Evolutionary conservation across 2,888 invertebrate genomes (phyloP).

Genomic region (Oscheius sp.): DNA sequence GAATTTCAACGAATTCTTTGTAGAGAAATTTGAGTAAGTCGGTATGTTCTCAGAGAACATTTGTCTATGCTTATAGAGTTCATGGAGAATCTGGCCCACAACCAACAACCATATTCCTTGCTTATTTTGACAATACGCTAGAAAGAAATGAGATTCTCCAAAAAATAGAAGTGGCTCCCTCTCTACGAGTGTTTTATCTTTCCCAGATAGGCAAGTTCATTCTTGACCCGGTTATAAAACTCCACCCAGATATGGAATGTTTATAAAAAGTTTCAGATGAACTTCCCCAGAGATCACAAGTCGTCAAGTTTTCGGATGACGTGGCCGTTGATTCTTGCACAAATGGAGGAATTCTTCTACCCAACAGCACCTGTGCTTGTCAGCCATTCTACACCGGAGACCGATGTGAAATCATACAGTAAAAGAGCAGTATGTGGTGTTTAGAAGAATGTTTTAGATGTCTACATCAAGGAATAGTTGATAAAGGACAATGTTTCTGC

Average conservation of each 20-base stretch:
- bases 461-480: conserved; percentile 44
- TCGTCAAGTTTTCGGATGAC: background rate
- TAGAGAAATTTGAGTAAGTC: conserved; percentile 11
- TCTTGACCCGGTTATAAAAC: background rate
- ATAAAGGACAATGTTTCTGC: conserved; percentile 40
- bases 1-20: background rate
- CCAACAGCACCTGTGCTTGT: conserved; percentile 51
- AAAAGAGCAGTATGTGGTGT: background rate
- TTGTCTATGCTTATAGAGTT: background rate
- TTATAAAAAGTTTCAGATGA: background rate
- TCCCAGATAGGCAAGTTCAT: background rate
- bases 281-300: background rate
- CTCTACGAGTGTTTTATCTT: background rate
- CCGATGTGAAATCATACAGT: conserved; percentile 33
- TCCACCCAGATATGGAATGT: background rate
- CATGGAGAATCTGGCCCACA: background rate
- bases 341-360: conserved; percentile 47
- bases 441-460: conserved; percentile 26
- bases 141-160: conserved; percentile 1
- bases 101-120: background rate
- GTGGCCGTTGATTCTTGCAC: conserved; percentile 22
- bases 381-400: conserved; percentile 40
- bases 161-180: background rate
- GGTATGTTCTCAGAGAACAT: background rate
- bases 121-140: background rate